These are phyloP conservation scores for Siphonodentalium dalli DNA, from an alignment of 2,888 invertebrate species.

Conservation along the genomic window DNA sequence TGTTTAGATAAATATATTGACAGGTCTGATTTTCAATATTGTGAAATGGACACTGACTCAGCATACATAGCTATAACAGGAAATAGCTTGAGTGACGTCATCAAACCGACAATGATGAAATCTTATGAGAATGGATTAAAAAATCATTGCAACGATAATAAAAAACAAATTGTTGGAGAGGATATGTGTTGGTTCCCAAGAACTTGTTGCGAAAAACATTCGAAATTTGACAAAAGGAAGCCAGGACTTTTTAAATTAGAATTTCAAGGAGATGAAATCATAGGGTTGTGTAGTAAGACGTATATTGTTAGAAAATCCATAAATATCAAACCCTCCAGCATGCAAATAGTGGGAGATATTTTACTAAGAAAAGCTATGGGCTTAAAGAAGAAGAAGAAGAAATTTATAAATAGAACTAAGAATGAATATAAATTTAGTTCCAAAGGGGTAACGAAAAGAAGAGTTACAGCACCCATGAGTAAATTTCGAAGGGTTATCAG, in stretches of 20 bases:
- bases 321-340: slow-evolving; percentile 1
- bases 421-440: slow-evolving; percentile 27
- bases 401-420: background rate
- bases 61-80: slow-evolving; percentile 31
- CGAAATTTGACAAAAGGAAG: slow-evolving; percentile 2
- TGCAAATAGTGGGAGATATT: background rate
- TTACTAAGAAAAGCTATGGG: slow-evolving; percentile 6
- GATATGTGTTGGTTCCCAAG: slow-evolving; percentile 10
- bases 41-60: slow-evolving; percentile 34
- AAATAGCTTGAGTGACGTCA: slow-evolving; percentile 10
- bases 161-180: background rate
- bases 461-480: slow-evolving; percentile 14
- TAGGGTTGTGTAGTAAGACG: slow-evolving; percentile 13
- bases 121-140: background rate
- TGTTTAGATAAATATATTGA: slow-evolving; percentile 30
- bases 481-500: slow-evolving; percentile 17
- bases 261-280: slow-evolving; percentile 12
- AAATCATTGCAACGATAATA: slow-evolving; percentile 9
- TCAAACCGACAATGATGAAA: slow-evolving; percentile 12
- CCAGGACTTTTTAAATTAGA: slow-evolving; percentile 4
- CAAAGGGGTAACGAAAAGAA: slow-evolving; percentile 18
- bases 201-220: slow-evolving; percentile 6
- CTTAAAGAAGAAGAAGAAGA: background rate
- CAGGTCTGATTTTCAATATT: slow-evolving; percentile 26
- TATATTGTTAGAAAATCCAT: slow-evolving; percentile 4